phyloP scores from a whole-genome alignment of 2,888 invertebrate genomes.

The Platynereis dumerilii region DNA sequence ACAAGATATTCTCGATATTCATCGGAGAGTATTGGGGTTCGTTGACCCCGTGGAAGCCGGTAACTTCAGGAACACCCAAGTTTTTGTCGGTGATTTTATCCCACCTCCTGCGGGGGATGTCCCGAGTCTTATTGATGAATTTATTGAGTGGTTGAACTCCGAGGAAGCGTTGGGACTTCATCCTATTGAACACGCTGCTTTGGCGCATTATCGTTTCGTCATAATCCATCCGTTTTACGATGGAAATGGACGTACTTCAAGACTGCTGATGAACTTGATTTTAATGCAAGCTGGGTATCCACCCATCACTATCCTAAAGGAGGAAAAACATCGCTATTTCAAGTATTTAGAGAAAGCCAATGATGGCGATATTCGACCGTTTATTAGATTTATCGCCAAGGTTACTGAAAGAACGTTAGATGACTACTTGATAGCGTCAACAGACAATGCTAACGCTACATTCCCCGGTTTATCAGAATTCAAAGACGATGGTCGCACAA shows the following conservation, averaged over 20 bases:
- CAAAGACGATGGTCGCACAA: conserved; percentile 26
- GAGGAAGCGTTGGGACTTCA: conserved; percentile 85
- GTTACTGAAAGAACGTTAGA: conserved; percentile 85
- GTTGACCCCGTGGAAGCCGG: conserved; percentile 94
- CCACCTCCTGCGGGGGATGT: conserved; percentile 89
- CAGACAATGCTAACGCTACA: conserved; percentile 64
- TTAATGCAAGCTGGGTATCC: conserved; percentile 93
- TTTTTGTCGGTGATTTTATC: conserved; percentile 93
- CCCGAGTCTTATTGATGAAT: conserved; percentile 81
- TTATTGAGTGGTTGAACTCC: conserved; percentile 88
- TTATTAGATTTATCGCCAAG: conserved; percentile 93
- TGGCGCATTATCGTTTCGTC: conserved; percentile 96
- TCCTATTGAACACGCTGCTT: conserved; percentile 91
- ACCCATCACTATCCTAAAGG: conserved; percentile 91
- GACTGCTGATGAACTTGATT: conserved; percentile 94
- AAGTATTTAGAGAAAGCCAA: conserved; percentile 89
- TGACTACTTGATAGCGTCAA: conserved; percentile 84
- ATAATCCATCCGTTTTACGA: conserved; percentile 97
- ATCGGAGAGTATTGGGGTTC: conserved; percentile 89
- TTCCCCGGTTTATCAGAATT: conserved; percentile 12
- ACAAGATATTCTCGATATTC: conserved; percentile 89
- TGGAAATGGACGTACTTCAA: conserved; percentile 94
- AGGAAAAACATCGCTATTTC: conserved; percentile 75
- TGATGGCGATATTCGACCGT: conserved; percentile 92
- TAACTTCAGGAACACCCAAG: conserved; percentile 73